Percentiles rank a stretch among this genome's conserved stretches.
These are phyloP conservation scores for Polietes domitor DNA, from an alignment of 2,888 invertebrate genomes.

Conservation along the genomic window DNA sequence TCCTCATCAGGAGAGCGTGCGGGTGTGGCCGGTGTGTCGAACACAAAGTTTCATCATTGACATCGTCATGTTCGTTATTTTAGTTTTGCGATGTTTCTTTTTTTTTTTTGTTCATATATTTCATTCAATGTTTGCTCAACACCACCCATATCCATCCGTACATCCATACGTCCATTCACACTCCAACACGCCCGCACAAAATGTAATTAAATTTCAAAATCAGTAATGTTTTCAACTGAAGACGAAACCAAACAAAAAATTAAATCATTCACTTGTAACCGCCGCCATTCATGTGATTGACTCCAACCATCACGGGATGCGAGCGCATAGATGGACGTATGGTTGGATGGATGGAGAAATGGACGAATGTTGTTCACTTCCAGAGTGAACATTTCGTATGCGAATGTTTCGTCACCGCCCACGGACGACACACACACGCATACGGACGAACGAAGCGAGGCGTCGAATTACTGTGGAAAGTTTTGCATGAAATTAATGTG, in stretches of 20 bases:
- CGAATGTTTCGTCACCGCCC: background rate
- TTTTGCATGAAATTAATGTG: constrained; percentile 28
- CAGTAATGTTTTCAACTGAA: constrained; percentile 60
- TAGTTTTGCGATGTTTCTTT: constrained; percentile 3
- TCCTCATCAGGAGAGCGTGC: constrained; percentile 51
- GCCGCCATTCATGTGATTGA: constrained; percentile 63
- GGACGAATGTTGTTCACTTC: constrained; percentile 1
- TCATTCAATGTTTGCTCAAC: constrained; percentile 51
- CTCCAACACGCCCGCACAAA: constrained; percentile 34
- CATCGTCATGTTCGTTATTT: constrained; percentile 46
- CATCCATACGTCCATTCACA: too few relatives aligned
- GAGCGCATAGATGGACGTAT: background rate
- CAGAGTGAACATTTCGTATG: background rate
- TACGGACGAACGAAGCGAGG: background rate
- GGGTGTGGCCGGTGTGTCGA: constrained; percentile 11
- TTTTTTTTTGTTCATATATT: constrained; percentile 18
- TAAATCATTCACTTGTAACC: constrained; percentile 62
- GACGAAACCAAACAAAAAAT: constrained; percentile 57
- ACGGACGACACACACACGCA: background rate
- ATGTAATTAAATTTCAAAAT: constrained; percentile 66
- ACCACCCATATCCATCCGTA: background rate
- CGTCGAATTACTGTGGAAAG: constrained; percentile 12
- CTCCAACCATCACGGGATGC: constrained; percentile 53
- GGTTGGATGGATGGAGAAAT: background rate
- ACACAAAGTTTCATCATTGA: constrained; percentile 46